phyloP scores from a whole-genome alignment of 64 coral and sea anemone species.

The Porites lutea region DNA sequence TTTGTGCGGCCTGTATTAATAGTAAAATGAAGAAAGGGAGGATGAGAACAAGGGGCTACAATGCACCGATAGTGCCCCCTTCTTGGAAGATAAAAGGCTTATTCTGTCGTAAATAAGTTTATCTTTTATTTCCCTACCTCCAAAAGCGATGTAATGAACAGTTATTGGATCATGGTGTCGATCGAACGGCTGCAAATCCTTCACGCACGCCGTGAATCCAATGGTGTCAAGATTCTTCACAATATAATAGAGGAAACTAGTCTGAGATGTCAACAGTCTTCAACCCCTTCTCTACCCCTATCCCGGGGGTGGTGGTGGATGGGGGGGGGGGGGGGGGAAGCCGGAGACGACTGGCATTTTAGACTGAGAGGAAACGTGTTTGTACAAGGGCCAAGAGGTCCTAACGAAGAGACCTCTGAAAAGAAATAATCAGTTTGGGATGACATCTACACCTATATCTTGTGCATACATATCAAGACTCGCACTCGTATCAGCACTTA shows the following conservation, averaged over 20 bases:
- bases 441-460: not conserved
- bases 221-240: slow-evolving; percentile 25
- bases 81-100: not conserved
- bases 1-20: too few species aligned
- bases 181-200: slow-evolving; percentile 65
- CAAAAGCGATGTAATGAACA: slow-evolving; percentile 69
- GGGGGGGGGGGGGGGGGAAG: too few species aligned
- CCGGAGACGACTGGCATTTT: too few species aligned
- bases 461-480: not conserved
- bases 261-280: not conserved
- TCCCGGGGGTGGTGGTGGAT: too few species aligned
- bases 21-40: too few species aligned
- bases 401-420: not conserved
- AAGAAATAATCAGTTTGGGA: not conserved
- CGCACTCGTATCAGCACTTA: too few species aligned
- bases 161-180: slow-evolving; percentile 73
- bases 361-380: not conserved
- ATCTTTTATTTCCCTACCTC: slow-evolving; percentile 41
- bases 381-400: not conserved
- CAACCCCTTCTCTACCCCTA: not conserved
- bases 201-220: slow-evolving; percentile 72
- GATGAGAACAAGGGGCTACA: too few species aligned
- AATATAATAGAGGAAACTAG: not conserved
- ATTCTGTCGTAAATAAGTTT: not conserved
- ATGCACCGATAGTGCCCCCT: too few species aligned